Percentiles rank a stretch among this genome's conserved stretches.
Conservation (phyloP, 2,113 vertebrate species). For the Chaetops frenatus region DNA sequence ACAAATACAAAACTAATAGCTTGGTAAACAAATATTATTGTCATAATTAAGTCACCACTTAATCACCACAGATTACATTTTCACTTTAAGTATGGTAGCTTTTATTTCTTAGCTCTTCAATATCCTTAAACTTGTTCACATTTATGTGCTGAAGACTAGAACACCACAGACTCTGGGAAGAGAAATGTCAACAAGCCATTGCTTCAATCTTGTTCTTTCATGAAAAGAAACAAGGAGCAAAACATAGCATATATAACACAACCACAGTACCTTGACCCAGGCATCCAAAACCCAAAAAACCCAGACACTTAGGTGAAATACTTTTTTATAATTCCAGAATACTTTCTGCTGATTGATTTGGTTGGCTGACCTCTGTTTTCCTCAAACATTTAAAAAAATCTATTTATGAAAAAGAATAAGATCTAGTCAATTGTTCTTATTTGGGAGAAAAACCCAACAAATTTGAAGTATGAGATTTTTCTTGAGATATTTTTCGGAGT, state of each 20-base stretch:
- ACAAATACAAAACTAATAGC: constrained; percentile 24
- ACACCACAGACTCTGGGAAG: neutral
- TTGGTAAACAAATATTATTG: neutral
- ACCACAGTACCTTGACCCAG: neutral
- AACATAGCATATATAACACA: neutral
- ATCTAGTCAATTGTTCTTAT: neutral
- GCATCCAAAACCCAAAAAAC: neutral
- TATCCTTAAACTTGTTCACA: neutral
- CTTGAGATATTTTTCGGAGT: neutral
- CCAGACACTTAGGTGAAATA: neutral
- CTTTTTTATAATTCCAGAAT: neutral
- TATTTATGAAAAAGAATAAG: neutral
- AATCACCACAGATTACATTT: neutral
- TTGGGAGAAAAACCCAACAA: neutral
- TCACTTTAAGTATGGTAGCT: neutral
- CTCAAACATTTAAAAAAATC: neutral
- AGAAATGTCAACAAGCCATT: neutral
- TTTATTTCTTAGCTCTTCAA: neutral
- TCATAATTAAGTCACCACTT: constrained; percentile 7
- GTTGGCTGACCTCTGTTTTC: neutral
- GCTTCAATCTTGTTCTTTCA: neutral
- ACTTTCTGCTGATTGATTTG: neutral
- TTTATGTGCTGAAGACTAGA: neutral
- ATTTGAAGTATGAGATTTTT: neutral
- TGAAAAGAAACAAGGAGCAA: neutral